These are phyloP conservation scores for Drosophila parabipectinata DNA, from an alignment of 1,140 invertebrate species.

Conservation along the genomic window DNA sequence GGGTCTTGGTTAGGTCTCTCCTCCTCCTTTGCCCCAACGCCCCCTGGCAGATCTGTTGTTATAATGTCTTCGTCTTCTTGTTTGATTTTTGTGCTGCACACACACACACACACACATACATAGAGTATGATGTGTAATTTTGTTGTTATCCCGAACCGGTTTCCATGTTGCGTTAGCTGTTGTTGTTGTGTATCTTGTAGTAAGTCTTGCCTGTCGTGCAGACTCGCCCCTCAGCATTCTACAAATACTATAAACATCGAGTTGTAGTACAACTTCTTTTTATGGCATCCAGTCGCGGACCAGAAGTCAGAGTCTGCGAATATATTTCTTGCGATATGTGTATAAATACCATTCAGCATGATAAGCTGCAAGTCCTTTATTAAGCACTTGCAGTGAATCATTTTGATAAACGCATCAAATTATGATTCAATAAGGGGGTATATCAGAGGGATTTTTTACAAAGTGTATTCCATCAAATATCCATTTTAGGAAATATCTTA, in stretches of 20 bases:
- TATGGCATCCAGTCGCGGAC: conserved; percentile 40
- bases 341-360: conserved; percentile 22
- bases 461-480: too few species aligned
- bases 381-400: background rate
- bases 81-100: conserved; percentile 42
- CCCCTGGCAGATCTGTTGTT: conserved; percentile 46
- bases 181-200: conserved; percentile 46
- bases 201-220: conserved; percentile 19
- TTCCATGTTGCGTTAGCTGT: conserved; percentile 69
- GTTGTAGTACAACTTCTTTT: conserved; percentile 79
- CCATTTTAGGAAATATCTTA: too few species aligned
- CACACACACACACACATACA: conserved; percentile 17
- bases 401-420: background rate
- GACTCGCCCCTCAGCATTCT: conserved; percentile 62
- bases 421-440: too few species aligned
- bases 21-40: conserved; percentile 12
- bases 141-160: conserved; percentile 64
- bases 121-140: conserved; percentile 23
- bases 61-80: conserved; percentile 55
- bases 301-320: too few species aligned
- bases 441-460: too few species aligned
- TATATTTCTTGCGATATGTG: too few species aligned
- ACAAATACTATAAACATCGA: conserved; percentile 75
- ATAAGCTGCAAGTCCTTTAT: background rate
- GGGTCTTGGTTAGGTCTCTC: background rate